Conservation (phyloP, 2,113 vertebrate genomes). For the Litocranius walleri region DNA sequence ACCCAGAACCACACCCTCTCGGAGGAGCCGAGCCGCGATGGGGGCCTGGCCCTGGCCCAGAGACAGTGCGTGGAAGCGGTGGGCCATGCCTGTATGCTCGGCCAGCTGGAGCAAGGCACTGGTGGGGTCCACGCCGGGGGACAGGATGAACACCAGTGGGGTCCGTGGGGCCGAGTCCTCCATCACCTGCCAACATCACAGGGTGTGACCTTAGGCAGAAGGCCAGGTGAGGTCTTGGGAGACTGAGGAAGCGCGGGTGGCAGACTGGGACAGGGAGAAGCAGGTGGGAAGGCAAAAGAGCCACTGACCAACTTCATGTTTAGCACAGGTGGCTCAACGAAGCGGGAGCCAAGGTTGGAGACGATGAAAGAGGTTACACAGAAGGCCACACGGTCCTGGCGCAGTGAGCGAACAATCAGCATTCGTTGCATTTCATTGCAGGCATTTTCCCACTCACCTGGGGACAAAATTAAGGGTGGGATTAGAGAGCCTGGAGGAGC, state of each 20-base stretch:
- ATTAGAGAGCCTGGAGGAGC: not conserved
- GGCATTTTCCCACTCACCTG: constrained; percentile 86
- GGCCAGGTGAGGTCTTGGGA: not conserved
- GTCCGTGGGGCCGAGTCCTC: constrained; percentile 86
- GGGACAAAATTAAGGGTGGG: constrained; percentile 55
- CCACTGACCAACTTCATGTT: constrained; percentile 88
- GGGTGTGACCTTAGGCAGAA: not conserved
- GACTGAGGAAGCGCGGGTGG: not conserved
- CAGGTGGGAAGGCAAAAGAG: not conserved
- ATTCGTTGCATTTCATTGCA: constrained; percentile 88
- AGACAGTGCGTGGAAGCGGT: constrained; percentile 86
- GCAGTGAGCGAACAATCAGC: constrained; percentile 87
- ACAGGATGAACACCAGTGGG: constrained; percentile 92
- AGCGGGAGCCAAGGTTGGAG: constrained; percentile 85
- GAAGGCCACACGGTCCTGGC: constrained; percentile 87
- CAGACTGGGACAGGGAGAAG: not conserved
- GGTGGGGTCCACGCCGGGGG: constrained; percentile 89
- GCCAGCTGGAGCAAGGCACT: constrained; percentile 86
- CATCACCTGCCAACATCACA: constrained; percentile 81
- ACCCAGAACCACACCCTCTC: constrained; percentile 88
- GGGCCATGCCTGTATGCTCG: constrained; percentile 85
- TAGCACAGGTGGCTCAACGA: constrained; percentile 87
- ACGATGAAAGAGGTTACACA: constrained; percentile 88
- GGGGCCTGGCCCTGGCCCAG: constrained; percentile 93
- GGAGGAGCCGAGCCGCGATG: constrained; percentile 87